Percentiles rank a stretch among this genome's conserved stretches.
Evolutionary conservation across 2,113 vertebrate genomes (phyloP).

Genomic region (Laterallus jamaicensis): DNA sequence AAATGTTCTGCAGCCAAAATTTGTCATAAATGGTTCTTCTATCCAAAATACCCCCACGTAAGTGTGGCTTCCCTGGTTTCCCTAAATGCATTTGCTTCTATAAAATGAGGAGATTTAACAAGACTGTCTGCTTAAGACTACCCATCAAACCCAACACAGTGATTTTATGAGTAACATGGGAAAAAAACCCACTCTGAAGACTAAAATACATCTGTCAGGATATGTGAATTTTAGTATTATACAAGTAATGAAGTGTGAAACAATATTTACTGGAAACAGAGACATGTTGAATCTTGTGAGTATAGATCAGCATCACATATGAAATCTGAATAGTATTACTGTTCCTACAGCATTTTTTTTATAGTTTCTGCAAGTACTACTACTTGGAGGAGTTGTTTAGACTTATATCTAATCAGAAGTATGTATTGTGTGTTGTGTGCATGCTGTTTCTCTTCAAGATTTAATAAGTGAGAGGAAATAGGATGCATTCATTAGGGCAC

Average conservation of each 20-base stretch:
- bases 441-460: neutral
- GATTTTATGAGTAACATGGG: neutral
- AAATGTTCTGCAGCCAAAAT: neutral
- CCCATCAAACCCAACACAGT: neutral
- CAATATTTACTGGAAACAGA: conserved; percentile 13
- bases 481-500: neutral
- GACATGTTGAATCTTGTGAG: neutral
- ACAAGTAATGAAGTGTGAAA: conserved; percentile 17
- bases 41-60: rapidly evolving
- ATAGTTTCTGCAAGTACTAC: neutral
- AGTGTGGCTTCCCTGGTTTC: neutral
- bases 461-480: conserved; percentile 2
- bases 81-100: neutral
- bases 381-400: neutral
- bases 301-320: neutral
- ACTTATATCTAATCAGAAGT: neutral
- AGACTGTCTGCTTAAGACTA: neutral
- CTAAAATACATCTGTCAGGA: conserved; percentile 23
- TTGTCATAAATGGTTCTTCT: neutral
- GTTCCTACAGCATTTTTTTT: neutral
- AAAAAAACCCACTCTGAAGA: neutral
- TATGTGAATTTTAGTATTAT: neutral
- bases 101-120: neutral
- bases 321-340: neutral
- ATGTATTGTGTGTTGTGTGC: neutral